Conservation (phyloP, 2,113 vertebrate species). For the Brachyhypopomus occidentalis region DNA sequence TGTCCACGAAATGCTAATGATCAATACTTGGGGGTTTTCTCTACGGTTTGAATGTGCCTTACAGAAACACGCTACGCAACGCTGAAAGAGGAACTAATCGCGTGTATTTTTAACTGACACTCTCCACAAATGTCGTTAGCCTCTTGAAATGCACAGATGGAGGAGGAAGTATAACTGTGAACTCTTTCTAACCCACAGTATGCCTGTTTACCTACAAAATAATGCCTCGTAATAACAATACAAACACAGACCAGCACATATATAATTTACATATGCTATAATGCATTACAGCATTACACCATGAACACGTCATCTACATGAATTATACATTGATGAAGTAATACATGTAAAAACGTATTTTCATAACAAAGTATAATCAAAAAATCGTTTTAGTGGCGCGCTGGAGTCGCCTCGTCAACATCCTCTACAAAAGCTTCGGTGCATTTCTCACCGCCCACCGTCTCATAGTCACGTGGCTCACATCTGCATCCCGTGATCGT, state of each 20-base stretch:
- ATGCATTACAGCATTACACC: too few species aligned
- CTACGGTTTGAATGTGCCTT: not conserved
- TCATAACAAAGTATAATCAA: too few species aligned
- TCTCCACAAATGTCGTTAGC: not conserved
- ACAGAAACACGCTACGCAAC: not conserved
- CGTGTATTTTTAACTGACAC: constrained; percentile 23
- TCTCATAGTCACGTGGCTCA: constrained; percentile 67
- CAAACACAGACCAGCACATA: too few species aligned
- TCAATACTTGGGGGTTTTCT: not conserved
- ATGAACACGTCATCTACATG: too few species aligned
- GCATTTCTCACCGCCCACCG: constrained; percentile 44
- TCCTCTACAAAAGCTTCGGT: not conserved
- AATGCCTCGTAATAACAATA: too few species aligned
- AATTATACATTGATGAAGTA: too few species aligned
- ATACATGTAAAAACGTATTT: too few species aligned
- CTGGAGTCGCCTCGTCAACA: not conserved
- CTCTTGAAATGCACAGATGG: not conserved
- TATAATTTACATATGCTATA: too few species aligned
- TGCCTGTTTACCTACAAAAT: too few species aligned
- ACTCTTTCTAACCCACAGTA: not conserved
- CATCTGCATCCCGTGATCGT: constrained; percentile 64
- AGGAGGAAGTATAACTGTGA: not conserved
- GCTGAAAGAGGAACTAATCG: not conserved
- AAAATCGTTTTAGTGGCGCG: too few species aligned
- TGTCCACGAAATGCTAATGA: not conserved